Evolutionary conservation across 2,888 invertebrate species (phyloP), one percentile per base, ranked within the genome.

Genomic region (Malacosoma neustria): DNA sequence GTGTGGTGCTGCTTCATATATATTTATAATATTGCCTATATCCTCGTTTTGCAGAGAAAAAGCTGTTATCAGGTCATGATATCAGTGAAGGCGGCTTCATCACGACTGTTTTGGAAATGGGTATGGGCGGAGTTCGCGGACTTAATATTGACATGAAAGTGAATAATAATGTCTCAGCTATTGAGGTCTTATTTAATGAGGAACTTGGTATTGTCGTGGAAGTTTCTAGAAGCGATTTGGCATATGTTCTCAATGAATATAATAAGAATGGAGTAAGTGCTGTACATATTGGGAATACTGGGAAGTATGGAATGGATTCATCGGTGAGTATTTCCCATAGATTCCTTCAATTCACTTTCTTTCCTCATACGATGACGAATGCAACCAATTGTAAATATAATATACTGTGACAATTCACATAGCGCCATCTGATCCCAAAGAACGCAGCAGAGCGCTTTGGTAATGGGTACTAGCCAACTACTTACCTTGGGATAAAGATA

Each of bases 61-160:
- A 90, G 61, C 72, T 96, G 6, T 65, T 92, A 29, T 88, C 98
- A 3, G 98, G 98, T 0, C 99, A 99, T 69, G 99, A 99, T 71
- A 88, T 99, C 3, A 98, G 98, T 65, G 99, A 99, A 80, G 99
- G 99, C 13, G 99, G 99, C 15, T 85, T 99, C 22, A 87, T 99
- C 31, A 94, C 94, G 0, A 94, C 96, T 51, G 72, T 96, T 0
- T 65, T 99, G 40, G 99, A 99, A 82, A 98, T 99, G 98, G 93
- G 94, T n/a, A 95, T 99, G 64, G 97, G 92, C 39, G 98, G 98
- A 29, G 84, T 97, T 40, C 90, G 93, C 50, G 97, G 97, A 1
- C 58, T 97, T 11, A 77, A 89, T 11, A 66, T 94, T 0, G 87
- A 92, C 46, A 61, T 95, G 11, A 70, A 73, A 39, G 67, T 59